Evolutionary conservation across 2,888 invertebrate species (phyloP), one percentile per base, ranked within the genome.

Genomic region (Teinopalpus imperialis): DNA sequence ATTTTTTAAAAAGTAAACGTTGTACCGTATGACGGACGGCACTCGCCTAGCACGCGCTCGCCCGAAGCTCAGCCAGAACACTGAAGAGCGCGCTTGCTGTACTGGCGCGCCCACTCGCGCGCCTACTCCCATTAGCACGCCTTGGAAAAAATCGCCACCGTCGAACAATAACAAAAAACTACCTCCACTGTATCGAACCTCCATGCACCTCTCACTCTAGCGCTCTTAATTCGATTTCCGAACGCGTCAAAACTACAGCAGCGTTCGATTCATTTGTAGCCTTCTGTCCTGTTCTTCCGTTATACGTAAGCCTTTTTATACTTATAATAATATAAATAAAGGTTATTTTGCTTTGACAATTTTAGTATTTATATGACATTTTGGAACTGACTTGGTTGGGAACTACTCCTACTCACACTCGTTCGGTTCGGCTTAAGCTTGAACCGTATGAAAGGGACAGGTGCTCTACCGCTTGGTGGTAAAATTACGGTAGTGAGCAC

Each of bases 401-500:
- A 87, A 80, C 82, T 83, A 87, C 85, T 82, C 83, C 87, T 86
- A 86, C 85, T 87, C 86, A 82, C 87, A 86, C 88, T 88, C 87
- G 75, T 80, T 79, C 74, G 77, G 73, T 79, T 86, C 81, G 57
- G 83, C 80, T 65, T 86, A 81, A 81, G 88, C 89, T 76, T 89
- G 77, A 81, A 83, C 70, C 66, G 82, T 73, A 81, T 68, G 89
- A 89, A 85, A 88, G 87, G 86, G 89, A 89, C 87, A 85, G 88
- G 83, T 86, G 87, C 81, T 80, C 74, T 82, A 83, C 81, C 77
- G 78, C 71, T 66, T 67, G 76, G 78, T 79, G 75, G 79, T 80
- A 79, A 77, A 83, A 87, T 89, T 87, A 85, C 88, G 76, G 89
- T 87, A 88, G 89, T 88, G 83, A 89, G 81, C 89, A 89, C 85